A percentile compares a stretch with the other conserved stretches of the same genome.
These are phyloP conservation scores for Lasiurus cinereus DNA, from an alignment of 2,113 vertebrate species.

Conservation along the genomic window DNA sequence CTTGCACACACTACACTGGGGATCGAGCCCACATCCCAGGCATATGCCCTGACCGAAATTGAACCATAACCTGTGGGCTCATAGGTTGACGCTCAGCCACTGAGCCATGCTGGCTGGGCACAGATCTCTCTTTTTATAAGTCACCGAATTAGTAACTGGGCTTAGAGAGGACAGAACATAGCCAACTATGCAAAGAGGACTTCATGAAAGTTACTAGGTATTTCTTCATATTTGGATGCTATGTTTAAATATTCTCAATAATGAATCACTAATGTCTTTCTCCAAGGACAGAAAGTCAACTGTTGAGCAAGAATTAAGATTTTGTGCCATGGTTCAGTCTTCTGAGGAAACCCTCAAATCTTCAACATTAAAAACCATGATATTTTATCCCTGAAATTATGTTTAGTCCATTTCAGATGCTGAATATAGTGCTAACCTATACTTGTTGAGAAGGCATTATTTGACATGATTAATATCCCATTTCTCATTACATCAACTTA, in stretches of 20 bases:
- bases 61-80: too few species aligned
- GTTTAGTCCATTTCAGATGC: constrained; percentile 14
- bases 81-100: too few species aligned
- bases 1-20: too few species aligned
- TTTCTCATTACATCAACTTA: constrained; percentile 56
- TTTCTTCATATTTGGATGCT: constrained; percentile 53
- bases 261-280: constrained; percentile 11
- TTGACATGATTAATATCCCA: background rate
- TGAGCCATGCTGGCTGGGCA: too few species aligned
- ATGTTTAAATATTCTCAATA: constrained; percentile 52
- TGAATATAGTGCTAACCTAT: background rate
- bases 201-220: background rate
- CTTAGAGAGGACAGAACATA: background rate
- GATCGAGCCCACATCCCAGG: too few species aligned
- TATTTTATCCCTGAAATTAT: constrained; percentile 42
- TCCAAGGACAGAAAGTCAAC: constrained; percentile 50
- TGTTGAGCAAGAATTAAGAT: constrained; percentile 42
- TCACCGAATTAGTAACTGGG: background rate
- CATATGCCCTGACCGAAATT: too few species aligned
- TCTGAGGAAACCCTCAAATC: constrained; percentile 28
- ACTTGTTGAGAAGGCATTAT: constrained; percentile 28
- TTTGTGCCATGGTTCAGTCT: constrained; percentile 50
- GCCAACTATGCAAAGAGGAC: background rate
- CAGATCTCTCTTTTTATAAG: constrained; percentile 20
- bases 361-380: constrained; percentile 40